Evolutionary conservation across 1,140 invertebrate genomes (phyloP).

Genomic region (Meloidogyne chitwoodi): DNA sequence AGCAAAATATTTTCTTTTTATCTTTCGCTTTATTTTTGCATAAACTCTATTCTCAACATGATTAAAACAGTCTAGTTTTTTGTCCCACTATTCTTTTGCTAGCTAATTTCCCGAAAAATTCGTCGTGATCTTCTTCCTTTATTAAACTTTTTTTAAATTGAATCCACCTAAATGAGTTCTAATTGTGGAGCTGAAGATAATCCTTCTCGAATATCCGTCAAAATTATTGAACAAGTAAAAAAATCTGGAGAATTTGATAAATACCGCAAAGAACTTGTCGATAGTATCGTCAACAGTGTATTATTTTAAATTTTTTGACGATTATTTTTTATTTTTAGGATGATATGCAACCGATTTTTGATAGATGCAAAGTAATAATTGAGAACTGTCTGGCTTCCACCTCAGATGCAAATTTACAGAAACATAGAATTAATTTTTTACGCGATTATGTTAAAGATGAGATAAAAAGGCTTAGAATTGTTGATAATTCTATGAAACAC

Average conservation of each 20-base stretch:
- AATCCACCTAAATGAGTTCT: not conserved
- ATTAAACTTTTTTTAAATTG: not conserved
- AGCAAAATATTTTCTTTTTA: too few relatives aligned
- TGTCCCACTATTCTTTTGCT: too few relatives aligned
- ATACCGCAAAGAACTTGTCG: constrained; percentile 3
- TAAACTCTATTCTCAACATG: too few relatives aligned
- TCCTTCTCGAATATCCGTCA: not conserved
- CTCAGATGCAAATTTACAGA: constrained; percentile 1
- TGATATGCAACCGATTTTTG: not conserved
- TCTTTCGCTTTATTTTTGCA: too few relatives aligned
- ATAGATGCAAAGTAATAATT: not conserved
- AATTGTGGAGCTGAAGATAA: not conserved
- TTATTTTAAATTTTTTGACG: not conserved
- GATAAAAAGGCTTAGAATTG: constrained; percentile 2
- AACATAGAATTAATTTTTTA: not conserved
- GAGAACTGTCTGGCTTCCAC: not conserved
- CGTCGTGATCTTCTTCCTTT: too few relatives aligned
- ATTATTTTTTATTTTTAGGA: not conserved
- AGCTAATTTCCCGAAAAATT: too few relatives aligned
- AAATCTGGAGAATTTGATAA: constrained; percentile 14
- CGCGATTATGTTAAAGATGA: constrained; percentile 1
- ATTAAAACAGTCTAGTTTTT: too few relatives aligned
- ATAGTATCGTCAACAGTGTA: not conserved
- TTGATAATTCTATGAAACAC: constrained; percentile 1
- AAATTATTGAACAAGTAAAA: constrained; percentile 5